A percentile compares a stretch with the other conserved stretches of the same genome.
These are phyloP conservation scores for Myotis daubentonii DNA, from an alignment of 2,797 vertebrate species.

Conservation along the genomic window DNA sequence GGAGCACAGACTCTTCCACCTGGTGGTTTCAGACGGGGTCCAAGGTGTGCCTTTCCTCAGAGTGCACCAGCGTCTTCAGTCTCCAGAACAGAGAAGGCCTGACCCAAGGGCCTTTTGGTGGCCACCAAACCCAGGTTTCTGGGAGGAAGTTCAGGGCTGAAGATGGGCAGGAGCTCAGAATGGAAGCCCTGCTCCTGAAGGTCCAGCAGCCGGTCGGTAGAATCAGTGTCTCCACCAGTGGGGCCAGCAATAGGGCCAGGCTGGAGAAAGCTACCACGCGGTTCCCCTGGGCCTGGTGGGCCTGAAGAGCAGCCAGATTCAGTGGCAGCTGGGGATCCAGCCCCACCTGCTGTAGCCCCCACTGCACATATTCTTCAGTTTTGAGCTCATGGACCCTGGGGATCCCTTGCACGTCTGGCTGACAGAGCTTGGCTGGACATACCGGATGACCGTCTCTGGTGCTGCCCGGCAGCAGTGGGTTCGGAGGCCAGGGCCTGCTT, in stretches of 20 bases:
- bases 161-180: conserved; percentile 92
- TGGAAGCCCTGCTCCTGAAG: conserved; percentile 92
- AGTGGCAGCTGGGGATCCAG: conserved; percentile 85
- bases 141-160: conserved; percentile 92
- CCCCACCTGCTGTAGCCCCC: conserved; percentile 89
- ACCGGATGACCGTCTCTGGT: conserved; percentile 91
- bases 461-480: conserved; percentile 92
- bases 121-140: conserved; percentile 95
- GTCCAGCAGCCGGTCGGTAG: conserved; percentile 94
- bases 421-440: conserved; percentile 81
- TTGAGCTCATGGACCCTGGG: conserved; percentile 89
- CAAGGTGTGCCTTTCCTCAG: neutral
- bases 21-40: neutral
- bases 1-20: neutral
- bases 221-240: conserved; percentile 93
- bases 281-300: conserved; percentile 89
- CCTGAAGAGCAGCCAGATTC: conserved; percentile 80
- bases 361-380: conserved; percentile 91
- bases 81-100: conserved; percentile 58
- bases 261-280: conserved; percentile 93
- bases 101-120: conserved; percentile 80
- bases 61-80: conserved; percentile 31
- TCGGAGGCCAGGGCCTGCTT: conserved; percentile 83
- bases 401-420: conserved; percentile 91
- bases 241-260: conserved; percentile 91